Conservation (phyloP, 1,140 invertebrate genomes). For the Teleogryllus occipitalis region DNA sequence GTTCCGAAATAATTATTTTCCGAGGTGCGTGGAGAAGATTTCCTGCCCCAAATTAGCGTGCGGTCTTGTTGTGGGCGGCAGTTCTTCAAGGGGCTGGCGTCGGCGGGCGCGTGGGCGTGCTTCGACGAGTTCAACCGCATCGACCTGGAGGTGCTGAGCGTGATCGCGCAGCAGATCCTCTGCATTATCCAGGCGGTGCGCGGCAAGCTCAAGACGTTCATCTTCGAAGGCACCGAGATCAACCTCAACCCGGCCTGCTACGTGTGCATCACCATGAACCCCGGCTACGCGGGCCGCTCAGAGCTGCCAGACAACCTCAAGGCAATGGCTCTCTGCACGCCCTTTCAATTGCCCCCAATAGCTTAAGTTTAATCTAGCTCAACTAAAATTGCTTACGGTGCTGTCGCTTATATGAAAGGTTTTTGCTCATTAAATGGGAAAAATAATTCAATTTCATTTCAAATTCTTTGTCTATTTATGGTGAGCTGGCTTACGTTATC, state of each 20-base stretch:
- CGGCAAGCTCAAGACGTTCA: constrained; percentile 56
- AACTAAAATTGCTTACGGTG: too few species aligned
- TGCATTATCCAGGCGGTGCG: constrained; percentile 73
- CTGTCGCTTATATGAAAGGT: too few species aligned
- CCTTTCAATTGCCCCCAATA: too few species aligned
- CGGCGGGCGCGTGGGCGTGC: constrained; percentile 86
- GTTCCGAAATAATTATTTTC: too few species aligned
- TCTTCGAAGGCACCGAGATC: constrained; percentile 80
- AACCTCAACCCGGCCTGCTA: constrained; percentile 71
- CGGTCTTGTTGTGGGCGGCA: constrained; percentile 26
- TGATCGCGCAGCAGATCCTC: constrained; percentile 75
- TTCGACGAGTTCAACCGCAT: constrained; percentile 96
- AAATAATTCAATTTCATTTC: too few species aligned
- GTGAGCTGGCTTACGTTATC: too few species aligned
- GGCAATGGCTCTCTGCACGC: too few species aligned
- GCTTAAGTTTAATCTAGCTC: too few species aligned
- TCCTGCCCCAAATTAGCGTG: too few species aligned
- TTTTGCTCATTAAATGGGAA: too few species aligned
- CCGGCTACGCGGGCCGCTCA: constrained; percentile 77
- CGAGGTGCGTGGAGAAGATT: too few species aligned
- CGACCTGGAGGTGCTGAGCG: constrained; percentile 77
- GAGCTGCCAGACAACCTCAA: constrained; percentile 87
- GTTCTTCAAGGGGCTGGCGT: constrained; percentile 80
- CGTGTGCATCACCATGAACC: constrained; percentile 92
- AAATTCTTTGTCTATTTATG: too few species aligned